phyloP scores from a whole-genome alignment of 1,140 invertebrate species.

The Megathymus violae region DNA sequence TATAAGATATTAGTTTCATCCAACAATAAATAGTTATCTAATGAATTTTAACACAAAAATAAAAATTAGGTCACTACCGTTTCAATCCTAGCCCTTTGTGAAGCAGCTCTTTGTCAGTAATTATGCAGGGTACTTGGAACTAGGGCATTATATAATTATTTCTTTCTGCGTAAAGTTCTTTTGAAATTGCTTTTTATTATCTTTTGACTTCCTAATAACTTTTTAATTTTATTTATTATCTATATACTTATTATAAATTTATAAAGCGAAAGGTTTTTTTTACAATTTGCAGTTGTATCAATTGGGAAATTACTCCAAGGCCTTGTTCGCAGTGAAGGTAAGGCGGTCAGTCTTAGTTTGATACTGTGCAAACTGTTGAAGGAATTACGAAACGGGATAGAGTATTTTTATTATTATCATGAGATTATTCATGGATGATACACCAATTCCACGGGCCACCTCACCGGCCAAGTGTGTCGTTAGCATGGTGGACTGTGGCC shows the following conservation, averaged over 20 bases:
- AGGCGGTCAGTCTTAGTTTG: too few species aligned
- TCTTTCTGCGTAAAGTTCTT: background rate
- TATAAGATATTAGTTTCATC: too few species aligned
- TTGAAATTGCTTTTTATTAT: background rate
- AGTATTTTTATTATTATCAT: too few species aligned
- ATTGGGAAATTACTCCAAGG: too few species aligned
- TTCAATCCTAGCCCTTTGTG: background rate
- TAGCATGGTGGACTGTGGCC: too few species aligned
- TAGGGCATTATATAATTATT: constrained; percentile 1
- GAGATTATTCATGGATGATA: too few species aligned
- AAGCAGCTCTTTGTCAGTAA: background rate
- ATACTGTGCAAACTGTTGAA: too few species aligned
- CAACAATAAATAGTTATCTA: background rate
- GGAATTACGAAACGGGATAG: too few species aligned
- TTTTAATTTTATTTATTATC: background rate
- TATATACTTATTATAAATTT: background rate
- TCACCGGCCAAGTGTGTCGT: too few species aligned
- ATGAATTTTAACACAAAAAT: background rate
- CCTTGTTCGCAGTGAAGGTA: too few species aligned
- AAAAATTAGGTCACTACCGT: background rate
- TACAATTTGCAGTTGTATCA: too few species aligned
- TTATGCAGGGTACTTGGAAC: background rate
- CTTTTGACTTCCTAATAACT: background rate
- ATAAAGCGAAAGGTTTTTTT: background rate
- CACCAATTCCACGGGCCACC: too few species aligned